Conservation (phyloP, 2,888 invertebrate genomes). For the Xestia ashworthii region DNA sequence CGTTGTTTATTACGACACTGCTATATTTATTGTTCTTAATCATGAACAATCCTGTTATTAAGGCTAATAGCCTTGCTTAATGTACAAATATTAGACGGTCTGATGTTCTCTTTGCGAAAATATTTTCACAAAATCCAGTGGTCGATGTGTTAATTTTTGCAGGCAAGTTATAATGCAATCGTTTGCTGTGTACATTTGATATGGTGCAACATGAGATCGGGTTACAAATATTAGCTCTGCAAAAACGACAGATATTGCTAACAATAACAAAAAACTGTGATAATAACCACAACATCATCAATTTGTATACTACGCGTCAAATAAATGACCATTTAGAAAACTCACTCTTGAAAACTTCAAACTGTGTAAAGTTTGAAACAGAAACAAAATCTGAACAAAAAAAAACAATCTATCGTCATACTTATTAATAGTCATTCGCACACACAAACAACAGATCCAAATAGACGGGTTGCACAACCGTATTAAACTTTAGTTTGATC, state of each 20-base stretch:
- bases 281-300: constrained; percentile 3
- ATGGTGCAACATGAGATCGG: constrained; percentile 23
- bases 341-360: constrained; percentile 41
- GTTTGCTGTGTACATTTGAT: constrained; percentile 29
- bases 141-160: constrained; percentile 31
- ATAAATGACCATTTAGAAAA: constrained; percentile 19
- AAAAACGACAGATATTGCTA: constrained; percentile 12
- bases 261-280: constrained; percentile 30
- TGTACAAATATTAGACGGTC: constrained; percentile 16
- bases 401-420: constrained; percentile 55
- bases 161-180: constrained; percentile 38
- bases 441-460: constrained; percentile 60
- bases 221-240: constrained; percentile 11
- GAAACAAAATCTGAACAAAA: constrained; percentile 41
- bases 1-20: constrained; percentile 39
- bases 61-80: constrained; percentile 5
- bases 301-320: constrained; percentile 4
- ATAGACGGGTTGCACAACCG: constrained; percentile 64
- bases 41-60: constrained; percentile 13
- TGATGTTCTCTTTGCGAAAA: constrained; percentile 17
- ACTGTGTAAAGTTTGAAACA: constrained; percentile 16
- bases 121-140: constrained; percentile 26
- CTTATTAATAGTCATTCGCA: constrained; percentile 61
- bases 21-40: constrained; percentile 41
- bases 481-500: constrained; percentile 55